phyloP scores from a whole-genome alignment of 2,888 invertebrate species.

The Steinernema carpocapsae region DNA sequence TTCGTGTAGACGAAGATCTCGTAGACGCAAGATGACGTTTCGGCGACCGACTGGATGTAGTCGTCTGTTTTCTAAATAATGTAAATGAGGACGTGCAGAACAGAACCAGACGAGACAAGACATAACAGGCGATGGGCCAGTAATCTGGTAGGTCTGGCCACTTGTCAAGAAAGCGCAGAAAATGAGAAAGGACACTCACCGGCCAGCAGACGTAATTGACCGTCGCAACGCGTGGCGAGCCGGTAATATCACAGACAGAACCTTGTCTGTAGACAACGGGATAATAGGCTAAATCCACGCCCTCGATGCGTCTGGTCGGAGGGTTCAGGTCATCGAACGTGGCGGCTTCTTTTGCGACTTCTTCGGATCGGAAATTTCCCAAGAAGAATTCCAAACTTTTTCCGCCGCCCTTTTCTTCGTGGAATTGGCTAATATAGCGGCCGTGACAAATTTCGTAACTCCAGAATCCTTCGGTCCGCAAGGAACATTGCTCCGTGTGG shows the following conservation, averaged over 20 bases:
- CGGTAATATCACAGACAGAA: conserved; percentile 88
- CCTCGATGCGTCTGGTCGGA: conserved; percentile 75
- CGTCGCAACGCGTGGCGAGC: conserved; percentile 69
- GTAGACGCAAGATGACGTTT: conserved; percentile 84
- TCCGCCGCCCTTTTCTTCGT: conserved; percentile 79
- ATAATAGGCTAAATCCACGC: conserved; percentile 84
- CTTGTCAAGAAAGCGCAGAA: too few relatives aligned
- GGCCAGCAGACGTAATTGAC: conserved; percentile 64
- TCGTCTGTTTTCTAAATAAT: conserved; percentile 42
- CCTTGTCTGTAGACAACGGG: conserved; percentile 79
- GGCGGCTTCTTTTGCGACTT: conserved; percentile 44
- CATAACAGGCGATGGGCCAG: conserved; percentile 6
- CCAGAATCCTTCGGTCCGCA: conserved; percentile 71
- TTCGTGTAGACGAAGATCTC: conserved; percentile 88
- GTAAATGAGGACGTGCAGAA: too few relatives aligned
- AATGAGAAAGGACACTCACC: conserved; percentile 37
- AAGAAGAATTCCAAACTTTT: conserved; percentile 63
- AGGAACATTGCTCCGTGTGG: conserved; percentile 54
- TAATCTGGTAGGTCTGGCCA: too few relatives aligned
- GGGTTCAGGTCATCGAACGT: conserved; percentile 56
- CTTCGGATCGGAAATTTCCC: conserved; percentile 56
- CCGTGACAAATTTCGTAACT: conserved; percentile 76
- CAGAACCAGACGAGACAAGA: background rate
- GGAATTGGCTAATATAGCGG: conserved; percentile 86
- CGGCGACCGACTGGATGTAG: conserved; percentile 48